Evolutionary conservation across 2,888 invertebrate genomes (phyloP).

Genomic region (Drosophila paranaensis): DNA sequence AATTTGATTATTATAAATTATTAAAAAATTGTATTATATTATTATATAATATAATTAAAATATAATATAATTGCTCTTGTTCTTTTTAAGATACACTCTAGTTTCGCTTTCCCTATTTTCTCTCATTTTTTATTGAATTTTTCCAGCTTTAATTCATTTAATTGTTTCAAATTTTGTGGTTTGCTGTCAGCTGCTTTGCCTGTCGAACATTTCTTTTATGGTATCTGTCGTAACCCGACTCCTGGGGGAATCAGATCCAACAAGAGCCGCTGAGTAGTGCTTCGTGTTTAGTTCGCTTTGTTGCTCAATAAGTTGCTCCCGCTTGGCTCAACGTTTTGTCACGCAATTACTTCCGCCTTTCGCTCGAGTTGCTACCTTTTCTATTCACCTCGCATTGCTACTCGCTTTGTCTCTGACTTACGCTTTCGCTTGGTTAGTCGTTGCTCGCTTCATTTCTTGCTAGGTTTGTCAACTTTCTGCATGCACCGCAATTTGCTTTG

Average conservation of each 20-base stretch:
- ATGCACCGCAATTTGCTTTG: neutral
- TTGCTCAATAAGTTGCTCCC: neutral
- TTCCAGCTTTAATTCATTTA: neutral
- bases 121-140: neutral
- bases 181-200: neutral
- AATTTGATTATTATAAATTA: too few relatives aligned
- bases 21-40: too few relatives aligned
- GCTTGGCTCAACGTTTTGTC: neutral
- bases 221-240: neutral
- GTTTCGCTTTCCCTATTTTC: neutral
- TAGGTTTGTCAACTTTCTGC: neutral
- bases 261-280: neutral
- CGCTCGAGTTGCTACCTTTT: neutral
- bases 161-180: neutral
- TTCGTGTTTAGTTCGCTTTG: neutral
- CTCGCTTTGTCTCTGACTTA: neutral
- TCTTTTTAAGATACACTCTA: neutral
- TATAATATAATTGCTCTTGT: neutral
- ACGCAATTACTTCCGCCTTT: constrained; percentile 7
- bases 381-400: neutral
- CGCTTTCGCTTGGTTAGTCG: neutral
- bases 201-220: neutral
- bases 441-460: neutral
- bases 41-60: neutral
- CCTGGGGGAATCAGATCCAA: neutral